Conservation (phyloP, 2,888 invertebrate species). For the Lacanobia oleracea region DNA sequence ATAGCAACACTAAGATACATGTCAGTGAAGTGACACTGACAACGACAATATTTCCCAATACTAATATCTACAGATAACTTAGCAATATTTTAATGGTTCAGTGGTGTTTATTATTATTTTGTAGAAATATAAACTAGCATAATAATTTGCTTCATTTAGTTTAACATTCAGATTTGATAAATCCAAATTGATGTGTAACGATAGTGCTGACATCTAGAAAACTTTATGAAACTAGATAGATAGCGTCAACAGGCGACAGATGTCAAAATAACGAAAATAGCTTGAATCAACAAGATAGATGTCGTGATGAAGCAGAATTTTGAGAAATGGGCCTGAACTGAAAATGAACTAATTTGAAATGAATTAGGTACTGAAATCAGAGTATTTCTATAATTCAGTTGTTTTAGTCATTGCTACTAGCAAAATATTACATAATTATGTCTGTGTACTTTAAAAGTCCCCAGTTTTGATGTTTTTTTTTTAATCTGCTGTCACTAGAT, state of each 20-base stretch:
- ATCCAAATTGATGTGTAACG: too few relatives aligned
- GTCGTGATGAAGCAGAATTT: background rate
- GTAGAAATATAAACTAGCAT: too few relatives aligned
- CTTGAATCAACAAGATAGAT: background rate
- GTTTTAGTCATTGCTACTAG: background rate
- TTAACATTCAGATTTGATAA: too few relatives aligned
- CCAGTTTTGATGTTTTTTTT: background rate
- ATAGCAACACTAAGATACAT: background rate
- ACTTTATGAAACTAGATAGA: background rate
- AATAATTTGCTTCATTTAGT: too few relatives aligned
- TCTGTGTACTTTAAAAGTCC: background rate
- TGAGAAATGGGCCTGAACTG: too few relatives aligned
- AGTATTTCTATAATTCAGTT: too few relatives aligned
- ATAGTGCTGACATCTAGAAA: constrained; percentile 18
- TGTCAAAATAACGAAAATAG: background rate
- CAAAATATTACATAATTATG: background rate
- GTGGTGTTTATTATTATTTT: too few relatives aligned
- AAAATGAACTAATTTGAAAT: too few relatives aligned
- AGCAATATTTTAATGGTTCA: too few relatives aligned
- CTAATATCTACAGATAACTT: too few relatives aligned
- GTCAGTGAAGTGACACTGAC: background rate
- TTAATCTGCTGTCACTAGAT: background rate
- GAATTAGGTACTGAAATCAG: too few relatives aligned
- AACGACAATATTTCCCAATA: too few relatives aligned
- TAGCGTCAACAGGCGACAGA: background rate